Percentiles rank a stretch among this genome's conserved stretches.
Conservation (phyloP, 1,140 invertebrate genomes). For the Anoplophora glabripennis region DNA sequence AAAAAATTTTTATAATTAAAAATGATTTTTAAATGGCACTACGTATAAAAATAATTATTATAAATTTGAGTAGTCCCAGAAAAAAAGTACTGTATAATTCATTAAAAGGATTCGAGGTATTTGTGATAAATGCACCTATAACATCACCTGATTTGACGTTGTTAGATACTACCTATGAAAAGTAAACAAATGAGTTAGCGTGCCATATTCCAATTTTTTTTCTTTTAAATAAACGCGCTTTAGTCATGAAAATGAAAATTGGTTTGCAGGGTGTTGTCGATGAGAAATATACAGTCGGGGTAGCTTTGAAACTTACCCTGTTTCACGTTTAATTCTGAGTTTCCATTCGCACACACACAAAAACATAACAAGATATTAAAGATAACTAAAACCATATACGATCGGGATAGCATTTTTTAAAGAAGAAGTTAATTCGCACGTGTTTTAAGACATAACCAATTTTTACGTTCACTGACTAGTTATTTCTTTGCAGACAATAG, state of each 20-base stretch:
- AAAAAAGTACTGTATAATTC: too few species aligned
- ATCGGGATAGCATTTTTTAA: slow-evolving; percentile 33
- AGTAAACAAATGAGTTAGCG: slow-evolving; percentile 12
- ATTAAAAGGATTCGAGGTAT: background rate
- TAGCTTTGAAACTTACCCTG: slow-evolving; percentile 27
- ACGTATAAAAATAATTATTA: too few species aligned
- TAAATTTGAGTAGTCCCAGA: too few species aligned
- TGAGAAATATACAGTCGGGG: too few species aligned
- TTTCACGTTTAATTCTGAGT: slow-evolving; percentile 26
- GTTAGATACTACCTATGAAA: slow-evolving; percentile 2
- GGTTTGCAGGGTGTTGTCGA: too few species aligned
- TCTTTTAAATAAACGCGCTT: background rate
- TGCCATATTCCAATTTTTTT: background rate
- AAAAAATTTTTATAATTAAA: too few species aligned
- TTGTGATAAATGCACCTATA: background rate
- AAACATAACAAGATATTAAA: slow-evolving; percentile 23
- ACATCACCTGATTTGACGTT: slow-evolving; percentile 18
- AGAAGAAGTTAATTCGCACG: slow-evolving; percentile 25
- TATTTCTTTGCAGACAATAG: slow-evolving; percentile 27
- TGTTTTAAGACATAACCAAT: slow-evolving; percentile 42
- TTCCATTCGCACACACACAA: slow-evolving; percentile 34
- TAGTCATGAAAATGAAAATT: slow-evolving; percentile 8
- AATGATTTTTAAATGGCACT: too few species aligned
- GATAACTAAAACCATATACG: slow-evolving; percentile 23
- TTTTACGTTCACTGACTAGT: slow-evolving; percentile 26